A percentile compares a stretch with the other conserved stretches of the same genome.
These are phyloP conservation scores for Egretta garzetta DNA, from an alignment of 2,113 vertebrate species.

Conservation along the genomic window DNA sequence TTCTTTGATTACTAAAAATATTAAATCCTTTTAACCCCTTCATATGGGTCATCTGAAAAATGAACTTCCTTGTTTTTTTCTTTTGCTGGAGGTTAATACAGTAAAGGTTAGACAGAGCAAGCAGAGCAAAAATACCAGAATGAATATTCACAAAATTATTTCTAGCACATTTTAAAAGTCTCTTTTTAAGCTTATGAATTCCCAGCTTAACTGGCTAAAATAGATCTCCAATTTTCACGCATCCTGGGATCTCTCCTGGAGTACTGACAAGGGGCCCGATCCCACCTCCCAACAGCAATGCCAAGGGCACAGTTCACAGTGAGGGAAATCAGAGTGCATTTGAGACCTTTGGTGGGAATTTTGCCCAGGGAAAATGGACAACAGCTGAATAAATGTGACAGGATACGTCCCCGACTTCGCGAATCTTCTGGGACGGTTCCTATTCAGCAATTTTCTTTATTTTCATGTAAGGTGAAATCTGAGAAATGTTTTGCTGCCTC, in stretches of 20 bases:
- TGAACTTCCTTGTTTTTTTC: constrained; percentile 48
- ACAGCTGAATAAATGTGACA: neutral
- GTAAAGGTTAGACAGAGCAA: constrained; percentile 30
- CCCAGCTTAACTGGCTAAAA: constrained; percentile 7
- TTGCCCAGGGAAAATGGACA: neutral
- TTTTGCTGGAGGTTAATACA: constrained; percentile 55
- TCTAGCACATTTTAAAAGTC: neutral
- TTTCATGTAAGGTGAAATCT: neutral
- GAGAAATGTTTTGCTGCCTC: neutral
- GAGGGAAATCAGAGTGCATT: neutral
- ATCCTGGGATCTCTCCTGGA: neutral
- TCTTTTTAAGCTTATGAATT: neutral
- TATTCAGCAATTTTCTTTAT: neutral
- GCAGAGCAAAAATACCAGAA: neutral
- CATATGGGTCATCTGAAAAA: constrained; percentile 50
- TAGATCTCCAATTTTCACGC: neutral
- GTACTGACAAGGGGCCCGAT: fast-evolving
- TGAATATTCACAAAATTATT: neutral
- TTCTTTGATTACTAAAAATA: constrained; percentile 68
- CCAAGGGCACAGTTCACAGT: fast-evolving
- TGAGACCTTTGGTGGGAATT: neutral
- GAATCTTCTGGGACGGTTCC: neutral
- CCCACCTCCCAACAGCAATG: neutral
- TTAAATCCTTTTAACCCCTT: constrained; percentile 63
- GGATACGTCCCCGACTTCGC: neutral